Evolutionary conservation across 2,113 vertebrate species (phyloP), one percentile per base, ranked within the genome.

Genomic region (Semicossyphus pulcher): DNA sequence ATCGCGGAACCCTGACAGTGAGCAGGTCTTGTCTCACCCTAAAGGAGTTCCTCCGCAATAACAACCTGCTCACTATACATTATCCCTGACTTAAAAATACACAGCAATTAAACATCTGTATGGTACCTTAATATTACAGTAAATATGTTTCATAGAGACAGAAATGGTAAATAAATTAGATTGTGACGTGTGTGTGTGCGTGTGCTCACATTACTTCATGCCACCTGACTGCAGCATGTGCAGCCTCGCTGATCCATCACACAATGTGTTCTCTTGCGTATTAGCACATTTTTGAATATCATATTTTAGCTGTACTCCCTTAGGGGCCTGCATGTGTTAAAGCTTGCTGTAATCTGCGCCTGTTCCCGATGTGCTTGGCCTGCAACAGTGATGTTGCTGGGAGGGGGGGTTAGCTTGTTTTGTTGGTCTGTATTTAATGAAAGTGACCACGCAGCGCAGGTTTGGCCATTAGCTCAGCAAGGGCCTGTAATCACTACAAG

Each of bases 381-480:
- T 66, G 37, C 37, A 32, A 29, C 58, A 54, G 37, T 10, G 57
- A 34, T 68, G 52, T 45, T 37, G 41, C 21, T 10, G 21, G 20
- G 21, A 9, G 21, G 20, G 21, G 10, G 20, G 45, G 28, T 12
- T 4, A 18, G 57, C 59, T 81, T 86, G 65, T 86, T 89, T 80
- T 76, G 81, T 85, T 81, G 86, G 90, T 88, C 80, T 85, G 67
- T 79, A 78, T 83, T 88, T 89, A 88, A 86, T 91, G 78, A 89
- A 88, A 89, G 73, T 84, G 84, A 78, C 86, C 85, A 77, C 52
- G 37, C 72, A 64, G 73, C 70, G 78, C 72, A 75, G 65, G 72
- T 79, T 78, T 70, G 42, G 77, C 76, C 84, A 88, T 93, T 93
- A 87, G 84, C 80, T 92, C 83, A 76, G 81, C 86, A 72, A 81